phyloP scores from a whole-genome alignment of 2,888 invertebrate species.

The Yponomeuta cagnagella region DNA sequence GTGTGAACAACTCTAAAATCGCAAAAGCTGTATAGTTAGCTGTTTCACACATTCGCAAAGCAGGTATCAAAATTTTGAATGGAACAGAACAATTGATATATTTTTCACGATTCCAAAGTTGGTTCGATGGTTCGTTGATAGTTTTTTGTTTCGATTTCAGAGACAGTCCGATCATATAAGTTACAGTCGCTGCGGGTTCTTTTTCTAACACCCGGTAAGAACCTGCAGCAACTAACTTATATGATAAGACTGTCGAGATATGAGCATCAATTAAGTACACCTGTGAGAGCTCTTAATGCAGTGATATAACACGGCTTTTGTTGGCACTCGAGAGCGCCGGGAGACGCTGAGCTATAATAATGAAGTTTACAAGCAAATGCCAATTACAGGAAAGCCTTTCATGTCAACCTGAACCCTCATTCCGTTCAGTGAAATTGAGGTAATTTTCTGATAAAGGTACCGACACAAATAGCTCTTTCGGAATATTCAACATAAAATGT shows the following conservation, averaged over 20 bases:
- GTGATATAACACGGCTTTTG: conserved; percentile 10
- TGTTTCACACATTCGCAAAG: no score
- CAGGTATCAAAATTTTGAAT: no score
- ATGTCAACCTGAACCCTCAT: conserved; percentile 48
- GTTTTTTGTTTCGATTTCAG: no score
- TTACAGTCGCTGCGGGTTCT: no score
- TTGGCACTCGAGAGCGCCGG: background rate
- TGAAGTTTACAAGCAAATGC: conserved; percentile 49
- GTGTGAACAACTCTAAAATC: no score
- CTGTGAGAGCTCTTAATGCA: conserved; percentile 12
- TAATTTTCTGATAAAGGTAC: conserved; percentile 45
- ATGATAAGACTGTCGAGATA: background rate
- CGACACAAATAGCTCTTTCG: conserved; percentile 28
- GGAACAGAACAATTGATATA: no score
- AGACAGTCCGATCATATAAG: no score
- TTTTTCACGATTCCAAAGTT: no score
- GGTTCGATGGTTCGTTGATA: no score
- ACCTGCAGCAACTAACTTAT: no score
- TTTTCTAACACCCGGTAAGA: background rate
- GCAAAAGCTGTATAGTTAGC: no score
- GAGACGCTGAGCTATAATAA: conserved; percentile 33
- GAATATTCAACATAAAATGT: conserved; percentile 31
- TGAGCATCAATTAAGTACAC: conserved; percentile 8
- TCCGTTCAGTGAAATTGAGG: conserved; percentile 41
- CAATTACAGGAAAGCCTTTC: conserved; percentile 46